Evolutionary conservation across 2,113 vertebrate species (phyloP).

Genomic region (Petroica traversi): DNA sequence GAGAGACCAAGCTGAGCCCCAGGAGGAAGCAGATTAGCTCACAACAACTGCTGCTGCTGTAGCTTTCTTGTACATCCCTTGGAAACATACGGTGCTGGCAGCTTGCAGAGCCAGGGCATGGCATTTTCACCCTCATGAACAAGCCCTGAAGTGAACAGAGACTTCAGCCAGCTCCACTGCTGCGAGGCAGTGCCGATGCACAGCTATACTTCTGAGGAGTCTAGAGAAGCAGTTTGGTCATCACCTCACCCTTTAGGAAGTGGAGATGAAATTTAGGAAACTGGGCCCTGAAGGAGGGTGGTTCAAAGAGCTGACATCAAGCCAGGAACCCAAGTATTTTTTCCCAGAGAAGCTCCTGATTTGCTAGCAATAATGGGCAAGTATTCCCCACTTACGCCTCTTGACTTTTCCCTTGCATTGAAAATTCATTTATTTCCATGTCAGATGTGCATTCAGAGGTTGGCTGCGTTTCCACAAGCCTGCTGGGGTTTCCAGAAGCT

Average conservation of each 20-base stretch:
- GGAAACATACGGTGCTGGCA: background rate
- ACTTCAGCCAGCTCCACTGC: background rate
- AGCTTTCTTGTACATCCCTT: background rate
- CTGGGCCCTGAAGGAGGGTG: background rate
- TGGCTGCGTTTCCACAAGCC: background rate
- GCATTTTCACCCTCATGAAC: background rate
- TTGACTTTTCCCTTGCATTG: background rate
- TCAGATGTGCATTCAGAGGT: background rate
- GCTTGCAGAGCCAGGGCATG: background rate
- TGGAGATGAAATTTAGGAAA: background rate
- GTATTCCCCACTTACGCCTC: background rate
- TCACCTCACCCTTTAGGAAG: background rate
- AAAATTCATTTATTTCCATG: background rate
- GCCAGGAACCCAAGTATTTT: background rate
- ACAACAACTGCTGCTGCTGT: background rate
- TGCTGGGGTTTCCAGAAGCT: background rate
- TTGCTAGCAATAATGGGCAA: background rate
- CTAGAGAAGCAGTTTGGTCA: background rate
- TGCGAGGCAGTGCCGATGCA: background rate
- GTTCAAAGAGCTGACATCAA: background rate
- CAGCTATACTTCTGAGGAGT: background rate
- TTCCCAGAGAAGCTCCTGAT: background rate
- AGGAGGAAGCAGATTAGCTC: background rate
- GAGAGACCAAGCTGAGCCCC: background rate
- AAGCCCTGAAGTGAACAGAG: background rate